These are phyloP conservation scores for Sclerurus mexicanus DNA, from an alignment of 2,113 vertebrate species.

Conservation along the genomic window DNA sequence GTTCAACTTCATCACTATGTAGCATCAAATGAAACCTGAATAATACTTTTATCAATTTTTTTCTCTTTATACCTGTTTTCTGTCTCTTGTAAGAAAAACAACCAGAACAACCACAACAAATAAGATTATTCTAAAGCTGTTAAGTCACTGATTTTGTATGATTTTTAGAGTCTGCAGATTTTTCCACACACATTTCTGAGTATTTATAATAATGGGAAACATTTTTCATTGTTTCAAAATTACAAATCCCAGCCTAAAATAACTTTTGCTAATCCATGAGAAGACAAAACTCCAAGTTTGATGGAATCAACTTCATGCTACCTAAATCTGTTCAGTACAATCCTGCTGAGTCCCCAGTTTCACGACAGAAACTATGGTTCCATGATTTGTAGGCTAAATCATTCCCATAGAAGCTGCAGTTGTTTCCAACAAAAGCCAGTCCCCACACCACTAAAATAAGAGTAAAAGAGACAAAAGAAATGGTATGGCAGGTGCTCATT, in stretches of 20 bases:
- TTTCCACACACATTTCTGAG: not conserved
- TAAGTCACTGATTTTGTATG: not conserved
- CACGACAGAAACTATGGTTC: not conserved
- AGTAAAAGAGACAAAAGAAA: not conserved
- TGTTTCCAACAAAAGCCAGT: not conserved
- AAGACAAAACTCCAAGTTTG: not conserved
- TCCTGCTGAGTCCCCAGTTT: not conserved
- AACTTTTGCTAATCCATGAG: not conserved
- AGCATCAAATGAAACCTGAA: not conserved
- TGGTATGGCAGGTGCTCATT: not conserved
- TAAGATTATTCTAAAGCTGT: not conserved
- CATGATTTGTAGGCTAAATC: not conserved
- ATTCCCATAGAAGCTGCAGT: not conserved
- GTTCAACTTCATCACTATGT: not conserved
- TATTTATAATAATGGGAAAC: not conserved
- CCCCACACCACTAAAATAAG: not conserved
- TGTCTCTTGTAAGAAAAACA: not conserved
- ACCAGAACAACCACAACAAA: not conserved
- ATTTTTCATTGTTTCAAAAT: not conserved
- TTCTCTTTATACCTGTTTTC: not conserved
- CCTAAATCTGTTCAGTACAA: not conserved
- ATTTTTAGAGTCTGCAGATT: not conserved
- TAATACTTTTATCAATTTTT: not conserved
- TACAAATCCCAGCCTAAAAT: not conserved
- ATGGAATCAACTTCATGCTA: not conserved